These are phyloP conservation scores for Ichneumoninae sp. DNA, from an alignment of 2,888 invertebrate genomes.

Conservation along the genomic window DNA sequence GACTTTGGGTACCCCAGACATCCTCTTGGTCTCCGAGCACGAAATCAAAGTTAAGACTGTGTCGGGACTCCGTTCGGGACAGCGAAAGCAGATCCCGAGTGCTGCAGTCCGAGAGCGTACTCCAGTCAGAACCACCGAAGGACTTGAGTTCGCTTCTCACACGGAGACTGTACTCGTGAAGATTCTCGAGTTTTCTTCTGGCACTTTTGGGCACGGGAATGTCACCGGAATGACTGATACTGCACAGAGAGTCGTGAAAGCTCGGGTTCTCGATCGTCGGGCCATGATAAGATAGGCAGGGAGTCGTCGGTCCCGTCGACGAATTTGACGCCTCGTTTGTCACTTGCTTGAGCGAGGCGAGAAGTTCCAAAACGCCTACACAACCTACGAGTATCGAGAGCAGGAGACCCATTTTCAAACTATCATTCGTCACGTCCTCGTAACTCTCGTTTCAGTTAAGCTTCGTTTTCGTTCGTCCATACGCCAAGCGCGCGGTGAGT, in stretches of 20 bases:
- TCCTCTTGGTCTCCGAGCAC: conserved; percentile 55
- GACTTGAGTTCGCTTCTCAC: conserved; percentile 78
- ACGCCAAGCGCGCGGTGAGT: conserved; percentile 8
- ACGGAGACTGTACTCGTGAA: conserved; percentile 80
- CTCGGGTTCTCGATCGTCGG: conserved; percentile 72
- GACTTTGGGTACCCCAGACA: conserved; percentile 38
- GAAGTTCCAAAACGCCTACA: conserved; percentile 90
- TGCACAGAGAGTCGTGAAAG: conserved; percentile 79
- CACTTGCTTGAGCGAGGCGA: conserved; percentile 85
- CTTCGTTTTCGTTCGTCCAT: conserved; percentile 20
- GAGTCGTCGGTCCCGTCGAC: conserved; percentile 73
- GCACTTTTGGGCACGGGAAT: conserved; percentile 73
- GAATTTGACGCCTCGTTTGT: conserved; percentile 73
- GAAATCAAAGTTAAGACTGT: conserved; percentile 70
- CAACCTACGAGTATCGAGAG: conserved; percentile 91
- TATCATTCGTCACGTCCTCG: background rate
- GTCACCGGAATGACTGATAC: conserved; percentile 75
- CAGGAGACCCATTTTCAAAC: conserved; percentile 88
- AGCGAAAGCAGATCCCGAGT: conserved; percentile 72
- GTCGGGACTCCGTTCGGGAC: conserved; percentile 76
- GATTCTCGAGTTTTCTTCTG: conserved; percentile 79
- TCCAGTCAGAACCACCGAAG: conserved; percentile 75
- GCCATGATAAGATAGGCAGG: conserved; percentile 74
- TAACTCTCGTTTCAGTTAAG: conserved; percentile 4
- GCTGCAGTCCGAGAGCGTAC: conserved; percentile 77